A percentile compares a stretch with the other conserved stretches of the same genome.
phyloP scores from a whole-genome alignment of 2,113 vertebrate genomes.

The Sorex fumeus region DNA sequence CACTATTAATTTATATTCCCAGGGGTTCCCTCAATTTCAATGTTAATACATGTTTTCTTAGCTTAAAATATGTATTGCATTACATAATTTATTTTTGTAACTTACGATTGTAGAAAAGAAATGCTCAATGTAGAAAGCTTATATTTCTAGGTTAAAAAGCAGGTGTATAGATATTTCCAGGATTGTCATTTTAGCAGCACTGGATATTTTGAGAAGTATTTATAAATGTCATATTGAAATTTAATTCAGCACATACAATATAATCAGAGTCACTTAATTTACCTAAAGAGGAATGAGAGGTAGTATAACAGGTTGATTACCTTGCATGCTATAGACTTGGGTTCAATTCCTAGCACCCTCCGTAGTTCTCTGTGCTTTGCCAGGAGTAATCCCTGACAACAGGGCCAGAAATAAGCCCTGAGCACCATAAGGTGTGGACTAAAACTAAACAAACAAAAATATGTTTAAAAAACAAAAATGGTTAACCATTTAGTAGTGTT shows the following conservation, averaged over 20 bases:
- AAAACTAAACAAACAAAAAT: no score
- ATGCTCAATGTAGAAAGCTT: background rate
- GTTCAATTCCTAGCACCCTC: no score
- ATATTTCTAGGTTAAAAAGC: background rate
- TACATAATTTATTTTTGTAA: conserved; percentile 68
- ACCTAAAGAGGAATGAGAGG: no score
- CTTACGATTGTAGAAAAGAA: conserved; percentile 50
- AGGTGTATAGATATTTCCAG: background rate
- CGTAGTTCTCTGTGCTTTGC: no score
- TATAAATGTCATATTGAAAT: conserved; percentile 33
- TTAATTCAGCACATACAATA: background rate
- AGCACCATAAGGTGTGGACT: no score
- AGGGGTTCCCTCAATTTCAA: conserved; percentile 70
- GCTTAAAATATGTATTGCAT: conserved; percentile 68
- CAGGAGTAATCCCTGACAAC: no score
- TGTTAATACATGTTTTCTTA: conserved; percentile 53
- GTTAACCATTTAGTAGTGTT: background rate
- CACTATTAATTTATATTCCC: conserved; percentile 59
- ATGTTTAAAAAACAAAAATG: conserved; percentile 28
- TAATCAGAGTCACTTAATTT: background rate
- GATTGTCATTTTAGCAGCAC: background rate
- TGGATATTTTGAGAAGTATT: conserved; percentile 28
- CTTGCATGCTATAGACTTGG: no score
- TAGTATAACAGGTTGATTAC: no score
- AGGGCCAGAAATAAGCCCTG: no score